phyloP scores from a whole-genome alignment of 53 echinoderm and acorn worm genomes.

The Apostichopus leukothele region DNA sequence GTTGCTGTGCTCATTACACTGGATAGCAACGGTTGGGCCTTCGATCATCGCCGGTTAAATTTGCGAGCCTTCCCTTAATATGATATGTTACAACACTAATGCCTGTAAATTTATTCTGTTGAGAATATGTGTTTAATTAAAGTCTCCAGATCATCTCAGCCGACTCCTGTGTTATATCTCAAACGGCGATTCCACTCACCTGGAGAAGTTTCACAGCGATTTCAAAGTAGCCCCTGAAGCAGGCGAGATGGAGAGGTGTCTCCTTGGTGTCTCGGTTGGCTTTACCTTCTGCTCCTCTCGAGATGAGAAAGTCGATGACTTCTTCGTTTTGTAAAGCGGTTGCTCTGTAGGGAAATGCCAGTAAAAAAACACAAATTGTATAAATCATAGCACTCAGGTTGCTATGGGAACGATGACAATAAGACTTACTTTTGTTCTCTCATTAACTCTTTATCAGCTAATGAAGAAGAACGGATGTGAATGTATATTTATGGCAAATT shows the following conservation, averaged over 20 bases:
- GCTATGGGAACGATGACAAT: neutral
- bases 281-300: slow-evolving; percentile 73
- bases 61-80: too few species aligned
- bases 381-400: neutral
- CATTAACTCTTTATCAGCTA: too few species aligned
- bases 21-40: too few species aligned
- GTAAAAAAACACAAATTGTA: neutral
- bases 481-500: too few species aligned
- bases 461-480: too few species aligned
- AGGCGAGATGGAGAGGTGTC: slow-evolving; percentile 89
- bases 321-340: slow-evolving; percentile 38
- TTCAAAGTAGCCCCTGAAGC: slow-evolving; percentile 72
- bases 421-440: neutral
- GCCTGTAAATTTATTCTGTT: too few species aligned
- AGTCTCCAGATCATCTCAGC: too few species aligned
- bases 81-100: too few species aligned
- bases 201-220: slow-evolving; percentile 74
- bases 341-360: slow-evolving; percentile 27
- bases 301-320: slow-evolving; percentile 80
- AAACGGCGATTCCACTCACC: slow-evolving; percentile 49
- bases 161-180: too few species aligned
- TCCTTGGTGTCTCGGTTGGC: slow-evolving; percentile 81
- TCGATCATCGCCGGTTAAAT: too few species aligned
- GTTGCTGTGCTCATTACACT: too few species aligned
- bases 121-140: too few species aligned